phyloP scores from a whole-genome alignment of 2,888 invertebrate genomes.

The Isoperla grammatica region DNA sequence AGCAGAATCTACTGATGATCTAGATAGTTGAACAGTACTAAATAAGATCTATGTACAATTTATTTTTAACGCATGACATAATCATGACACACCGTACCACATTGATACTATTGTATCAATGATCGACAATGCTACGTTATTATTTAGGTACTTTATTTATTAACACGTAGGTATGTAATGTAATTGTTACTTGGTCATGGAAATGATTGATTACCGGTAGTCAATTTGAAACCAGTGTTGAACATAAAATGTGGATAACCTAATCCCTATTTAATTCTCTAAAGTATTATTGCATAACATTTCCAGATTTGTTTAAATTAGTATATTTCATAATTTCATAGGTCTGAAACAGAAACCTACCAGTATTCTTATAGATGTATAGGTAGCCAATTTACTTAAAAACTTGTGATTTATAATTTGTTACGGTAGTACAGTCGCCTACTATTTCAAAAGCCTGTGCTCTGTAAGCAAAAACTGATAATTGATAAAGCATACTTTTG shows the following conservation, averaged over 20 bases:
- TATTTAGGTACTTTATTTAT: no score
- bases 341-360: background rate
- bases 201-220: no score
- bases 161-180: no score
- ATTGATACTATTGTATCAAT: no score
- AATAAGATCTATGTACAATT: background rate
- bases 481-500: background rate
- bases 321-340: no score
- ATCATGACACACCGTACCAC: no score
- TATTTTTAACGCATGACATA: no score
- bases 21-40: constrained; percentile 23
- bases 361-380: constrained; percentile 6
- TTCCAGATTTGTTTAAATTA: background rate
- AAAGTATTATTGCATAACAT: background rate
- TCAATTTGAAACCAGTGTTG: no score
- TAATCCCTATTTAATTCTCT: background rate
- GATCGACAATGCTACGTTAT: no score
- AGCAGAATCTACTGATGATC: constrained; percentile 29
- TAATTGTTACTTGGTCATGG: no score
- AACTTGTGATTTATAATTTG: constrained; percentile 5
- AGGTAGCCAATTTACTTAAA: background rate
- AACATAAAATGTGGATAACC: background rate
- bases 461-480: no score
- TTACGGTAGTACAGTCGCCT: background rate
- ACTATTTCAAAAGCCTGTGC: no score